Base-by-base conservation (phyloP, 2,113 vertebrate genomes). In the Xiphophorus maculatus region DNA sequence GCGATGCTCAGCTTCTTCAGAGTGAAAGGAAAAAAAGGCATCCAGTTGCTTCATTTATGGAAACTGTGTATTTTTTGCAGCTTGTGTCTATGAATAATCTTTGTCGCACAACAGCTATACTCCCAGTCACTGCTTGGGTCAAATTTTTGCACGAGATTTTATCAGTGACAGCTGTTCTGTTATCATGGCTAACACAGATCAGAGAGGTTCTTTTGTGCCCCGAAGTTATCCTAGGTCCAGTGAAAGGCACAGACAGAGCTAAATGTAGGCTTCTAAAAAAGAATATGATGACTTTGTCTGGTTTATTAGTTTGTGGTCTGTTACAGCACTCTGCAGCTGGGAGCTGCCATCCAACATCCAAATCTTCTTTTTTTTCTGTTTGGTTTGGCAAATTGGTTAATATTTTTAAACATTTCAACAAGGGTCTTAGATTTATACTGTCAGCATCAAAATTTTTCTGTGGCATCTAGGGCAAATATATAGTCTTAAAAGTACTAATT, bases 21-120 rank as follows among this genome's bases (percentile, higher is more conserved):
- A 95, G 95, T 91, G 77, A 95, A 94, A 94, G 93, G 94, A 95
- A 96, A 96, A 93, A 97, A 96, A 97, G 93, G 89, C 93, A 73
- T 42, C 14, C 92, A 93, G 83, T 96, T 95, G 88, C 91, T 93
- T 93, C 92, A 93, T 97, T 96, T 95, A 93, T 93, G 95, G 93
- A 96, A 96, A 95, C 92, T 94, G 95, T 95, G 94, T 94, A 94
- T 96, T 96, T 37, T 97, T 95, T 97, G 96, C 95, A 94, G 94
- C 93, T 93, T 94, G 90, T 93, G 94, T 96, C 95, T 93, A 95
- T 93, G 95, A 58, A 58, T n/a, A 58, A 25, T 58, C 9, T 9
- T n/a, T 58, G 51, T 58, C 22, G 9, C 22, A 58, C 19, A n/a
- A 58, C 22, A 22, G 51, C 51, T 58, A n/a, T 58, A 11, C 51